A percentile compares a stretch with the other conserved stretches of the same genome.
These are phyloP conservation scores for Pseudobourletiella spinata DNA, from an alignment of 1,140 invertebrate genomes.

Conservation along the genomic window DNA sequence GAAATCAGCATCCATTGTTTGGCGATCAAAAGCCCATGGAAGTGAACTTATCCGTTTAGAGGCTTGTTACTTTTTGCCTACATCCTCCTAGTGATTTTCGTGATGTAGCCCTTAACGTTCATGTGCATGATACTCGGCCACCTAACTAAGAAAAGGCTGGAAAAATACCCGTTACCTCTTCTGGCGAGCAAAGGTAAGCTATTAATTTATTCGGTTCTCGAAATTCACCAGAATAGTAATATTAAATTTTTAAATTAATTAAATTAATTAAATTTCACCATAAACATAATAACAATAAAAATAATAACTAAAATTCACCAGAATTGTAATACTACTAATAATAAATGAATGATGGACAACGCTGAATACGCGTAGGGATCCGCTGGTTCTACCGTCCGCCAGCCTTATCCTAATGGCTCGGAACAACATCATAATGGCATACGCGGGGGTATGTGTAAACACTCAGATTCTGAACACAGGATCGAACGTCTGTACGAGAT, in stretches of 20 bases:
- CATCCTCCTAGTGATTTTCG: neutral
- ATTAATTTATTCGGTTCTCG: neutral
- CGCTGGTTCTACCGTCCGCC: neutral
- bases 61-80: slow-evolving; percentile 7
- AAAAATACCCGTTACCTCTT: neutral
- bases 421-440: slow-evolving; percentile 4
- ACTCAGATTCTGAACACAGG: neutral
- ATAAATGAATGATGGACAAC: too few relatives aligned
- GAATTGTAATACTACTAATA: too few relatives aligned
- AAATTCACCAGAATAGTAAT: neutral
- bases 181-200: neutral
- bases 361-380: slow-evolving; percentile 1
- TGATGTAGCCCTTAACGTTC: slow-evolving; percentile 7
- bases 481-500: neutral
- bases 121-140: slow-evolving; percentile 4
- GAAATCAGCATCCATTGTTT: neutral
- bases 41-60: neutral
- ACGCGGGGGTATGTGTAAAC: neutral
- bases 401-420: neutral
- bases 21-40: too few relatives aligned
- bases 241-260: neutral
- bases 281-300: too few relatives aligned
- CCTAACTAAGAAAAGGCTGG: neutral
- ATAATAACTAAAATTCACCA: too few relatives aligned
- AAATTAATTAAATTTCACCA: too few relatives aligned